These are phyloP conservation scores for Ceramica pisi DNA, from an alignment of 2,888 invertebrate species.

Conservation along the genomic window DNA sequence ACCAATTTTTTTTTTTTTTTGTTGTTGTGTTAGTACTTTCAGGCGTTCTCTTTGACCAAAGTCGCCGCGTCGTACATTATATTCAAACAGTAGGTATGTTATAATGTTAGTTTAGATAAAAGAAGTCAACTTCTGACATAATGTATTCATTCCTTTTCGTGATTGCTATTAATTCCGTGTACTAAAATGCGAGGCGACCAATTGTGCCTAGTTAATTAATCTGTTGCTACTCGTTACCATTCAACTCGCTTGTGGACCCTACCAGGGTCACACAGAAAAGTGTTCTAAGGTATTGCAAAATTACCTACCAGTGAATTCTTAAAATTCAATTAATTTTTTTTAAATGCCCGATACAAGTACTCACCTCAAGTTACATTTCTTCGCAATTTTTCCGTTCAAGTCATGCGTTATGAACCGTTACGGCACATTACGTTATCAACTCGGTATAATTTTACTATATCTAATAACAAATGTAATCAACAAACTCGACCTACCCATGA, in stretches of 20 bases:
- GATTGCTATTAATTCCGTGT: slow-evolving; percentile 54
- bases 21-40: background rate
- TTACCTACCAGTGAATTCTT: background rate
- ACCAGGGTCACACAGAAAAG: slow-evolving; percentile 5
- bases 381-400: slow-evolving; percentile 36
- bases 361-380: slow-evolving; percentile 19
- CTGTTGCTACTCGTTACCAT: slow-evolving; percentile 44
- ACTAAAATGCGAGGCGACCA: slow-evolving; percentile 59
- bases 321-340: slow-evolving; percentile 37
- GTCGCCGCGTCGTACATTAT: background rate
- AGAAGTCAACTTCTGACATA: slow-evolving; percentile 7
- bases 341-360: slow-evolving; percentile 17
- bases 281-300: slow-evolving; percentile 6
- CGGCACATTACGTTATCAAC: slow-evolving; percentile 66
- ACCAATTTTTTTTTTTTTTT: background rate
- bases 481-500: slow-evolving; percentile 48
- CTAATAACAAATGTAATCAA: slow-evolving; percentile 63
- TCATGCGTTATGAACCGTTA: slow-evolving; percentile 61
- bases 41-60: background rate
- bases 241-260: slow-evolving; percentile 27
- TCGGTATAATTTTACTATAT: slow-evolving; percentile 57
- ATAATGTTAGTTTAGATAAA: background rate
- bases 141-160: slow-evolving; percentile 45
- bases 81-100: background rate
- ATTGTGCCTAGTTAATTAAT: slow-evolving; percentile 61